phyloP scores from a whole-genome alignment of 2,888 invertebrate genomes.

The Calephelis perditalis region DNA sequence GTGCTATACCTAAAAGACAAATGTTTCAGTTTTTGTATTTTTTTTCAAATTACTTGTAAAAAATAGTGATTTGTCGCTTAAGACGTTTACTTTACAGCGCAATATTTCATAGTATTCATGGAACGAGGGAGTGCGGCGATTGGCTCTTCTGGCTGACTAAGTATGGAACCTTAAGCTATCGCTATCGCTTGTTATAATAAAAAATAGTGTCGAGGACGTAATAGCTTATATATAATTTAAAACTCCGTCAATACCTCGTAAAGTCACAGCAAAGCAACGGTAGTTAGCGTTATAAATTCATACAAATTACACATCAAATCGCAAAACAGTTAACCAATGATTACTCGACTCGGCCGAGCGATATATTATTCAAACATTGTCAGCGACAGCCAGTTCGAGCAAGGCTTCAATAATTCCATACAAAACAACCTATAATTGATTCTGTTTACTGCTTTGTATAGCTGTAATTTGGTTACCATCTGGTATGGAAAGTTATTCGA shows the following conservation, averaged over 20 bases:
- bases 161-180: too few species aligned
- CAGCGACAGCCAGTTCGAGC: conserved; percentile 25
- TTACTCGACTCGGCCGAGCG: conserved; percentile 20
- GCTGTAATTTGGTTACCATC: conserved; percentile 16
- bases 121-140: too few species aligned
- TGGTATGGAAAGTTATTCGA: neutral
- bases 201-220: too few species aligned
- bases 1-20: too few species aligned
- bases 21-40: too few species aligned
- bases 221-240: neutral
- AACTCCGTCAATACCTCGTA: conserved; percentile 4
- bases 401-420: conserved; percentile 32
- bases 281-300: conserved; percentile 14
- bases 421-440: conserved; percentile 28
- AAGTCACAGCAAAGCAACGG: conserved; percentile 11
- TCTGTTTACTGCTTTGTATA: conserved; percentile 21
- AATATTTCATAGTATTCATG: too few species aligned
- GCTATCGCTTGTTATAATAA: too few species aligned
- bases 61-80: too few species aligned
- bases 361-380: conserved; percentile 32
- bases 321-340: conserved; percentile 24
- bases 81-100: too few species aligned
- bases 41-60: too few species aligned
- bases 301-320: conserved; percentile 22
- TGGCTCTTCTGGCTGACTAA: too few species aligned